These are phyloP conservation scores for Cyprinodon brontotheroides DNA, from an alignment of 2,113 vertebrate genomes.

Conservation along the genomic window DNA sequence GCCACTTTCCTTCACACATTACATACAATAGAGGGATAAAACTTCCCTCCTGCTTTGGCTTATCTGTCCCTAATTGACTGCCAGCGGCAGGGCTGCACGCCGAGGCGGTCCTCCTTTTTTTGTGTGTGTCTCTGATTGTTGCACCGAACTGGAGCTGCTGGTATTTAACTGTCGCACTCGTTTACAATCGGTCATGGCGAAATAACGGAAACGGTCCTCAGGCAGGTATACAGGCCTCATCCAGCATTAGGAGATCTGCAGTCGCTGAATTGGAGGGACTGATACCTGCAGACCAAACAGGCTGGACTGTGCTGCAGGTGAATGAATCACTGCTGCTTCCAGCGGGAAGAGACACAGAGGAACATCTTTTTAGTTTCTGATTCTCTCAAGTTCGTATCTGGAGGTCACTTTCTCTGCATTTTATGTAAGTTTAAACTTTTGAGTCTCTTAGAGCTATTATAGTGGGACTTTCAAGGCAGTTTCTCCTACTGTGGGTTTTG, in stretches of 20 bases:
- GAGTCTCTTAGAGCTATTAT: not conserved
- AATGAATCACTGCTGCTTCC: conserved; percentile 25
- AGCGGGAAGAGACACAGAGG: not conserved
- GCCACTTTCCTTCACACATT: conserved; percentile 46
- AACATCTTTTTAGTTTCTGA: not conserved
- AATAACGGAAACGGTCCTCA: conserved; percentile 3
- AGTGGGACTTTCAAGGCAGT: not conserved
- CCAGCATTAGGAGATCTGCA: conserved; percentile 40
- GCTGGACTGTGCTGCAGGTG: conserved; percentile 19
- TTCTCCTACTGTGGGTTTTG: not conserved
- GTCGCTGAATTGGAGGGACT: not conserved
- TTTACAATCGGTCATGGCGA: conserved; percentile 43
- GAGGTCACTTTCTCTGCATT: not conserved
- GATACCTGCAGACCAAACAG: conserved; percentile 7
- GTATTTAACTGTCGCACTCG: conserved; percentile 60
- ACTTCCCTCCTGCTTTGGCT: conserved; percentile 43
- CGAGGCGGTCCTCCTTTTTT: conserved; percentile 12
- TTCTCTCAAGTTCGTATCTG: not conserved
- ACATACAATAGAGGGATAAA: conserved; percentile 52
- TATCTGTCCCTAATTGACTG: conserved; percentile 69
- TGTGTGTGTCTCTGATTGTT: conserved; percentile 38
- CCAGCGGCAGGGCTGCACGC: conserved; percentile 3
- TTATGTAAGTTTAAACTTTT: not conserved
- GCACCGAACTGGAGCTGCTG: conserved; percentile 23
- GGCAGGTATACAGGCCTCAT: conserved; percentile 32